These are phyloP conservation scores for Proctacanthus coquilletti DNA, from an alignment of 1,140 invertebrate genomes.

Conservation along the genomic window DNA sequence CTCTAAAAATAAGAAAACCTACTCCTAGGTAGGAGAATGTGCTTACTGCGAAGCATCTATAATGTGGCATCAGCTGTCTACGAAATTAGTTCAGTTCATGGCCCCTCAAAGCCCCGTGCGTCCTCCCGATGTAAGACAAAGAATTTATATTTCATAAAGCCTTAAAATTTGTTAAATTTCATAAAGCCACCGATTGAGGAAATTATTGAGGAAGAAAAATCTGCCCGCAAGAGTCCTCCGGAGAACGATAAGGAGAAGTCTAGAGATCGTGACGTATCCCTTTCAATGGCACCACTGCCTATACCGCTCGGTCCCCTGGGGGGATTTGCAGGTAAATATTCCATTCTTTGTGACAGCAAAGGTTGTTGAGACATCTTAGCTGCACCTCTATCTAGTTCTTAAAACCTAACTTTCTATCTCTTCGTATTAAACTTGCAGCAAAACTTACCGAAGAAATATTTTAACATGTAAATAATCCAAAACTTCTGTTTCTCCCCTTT, in stretches of 20 bases:
- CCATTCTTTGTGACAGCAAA: not conserved
- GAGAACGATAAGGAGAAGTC: conserved; percentile 49
- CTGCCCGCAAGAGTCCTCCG: conserved; percentile 42
- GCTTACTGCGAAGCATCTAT: conserved; percentile 81
- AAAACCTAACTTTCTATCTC: too few relatives aligned
- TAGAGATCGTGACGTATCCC: conserved; percentile 23
- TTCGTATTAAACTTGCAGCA: too few relatives aligned
- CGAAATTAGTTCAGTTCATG: conserved; percentile 63
- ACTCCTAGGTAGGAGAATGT: conserved; percentile 46
- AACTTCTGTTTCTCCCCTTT: too few relatives aligned
- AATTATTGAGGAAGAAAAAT: conserved; percentile 37
- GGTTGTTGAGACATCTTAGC: too few relatives aligned
- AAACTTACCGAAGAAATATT: too few relatives aligned
- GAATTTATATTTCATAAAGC: not conserved
- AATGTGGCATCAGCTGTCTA: conserved; percentile 83
- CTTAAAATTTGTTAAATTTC: not conserved
- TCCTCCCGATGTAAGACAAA: conserved; percentile 53
- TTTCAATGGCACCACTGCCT: conserved; percentile 27
- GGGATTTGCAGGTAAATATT: conserved; percentile 25
- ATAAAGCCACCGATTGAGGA: conserved; percentile 42
- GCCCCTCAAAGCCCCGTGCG: conserved; percentile 55
- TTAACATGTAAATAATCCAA: too few relatives aligned
- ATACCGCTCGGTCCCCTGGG: conserved; percentile 27
- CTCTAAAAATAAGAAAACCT: not conserved
- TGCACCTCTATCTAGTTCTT: too few relatives aligned